Conservation (phyloP, 2,888 invertebrate species). For the Caenorhabditis sp. region DNA sequence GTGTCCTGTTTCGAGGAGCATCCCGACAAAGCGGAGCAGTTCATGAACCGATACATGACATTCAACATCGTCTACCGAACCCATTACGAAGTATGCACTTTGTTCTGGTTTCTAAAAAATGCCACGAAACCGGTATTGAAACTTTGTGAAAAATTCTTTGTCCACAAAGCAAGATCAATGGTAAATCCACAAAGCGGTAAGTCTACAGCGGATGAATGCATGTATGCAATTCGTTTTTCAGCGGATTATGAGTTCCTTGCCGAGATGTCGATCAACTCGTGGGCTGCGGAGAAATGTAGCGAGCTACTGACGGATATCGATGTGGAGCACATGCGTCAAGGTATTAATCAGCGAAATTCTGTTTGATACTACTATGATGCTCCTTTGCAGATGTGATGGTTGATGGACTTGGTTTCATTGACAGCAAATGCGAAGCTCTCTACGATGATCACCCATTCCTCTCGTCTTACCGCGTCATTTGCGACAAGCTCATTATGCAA, state of each 20-base stretch:
- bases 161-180: background rate
- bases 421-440: background rate
- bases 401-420: background rate
- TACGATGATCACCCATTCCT: background rate
- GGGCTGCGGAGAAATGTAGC: background rate
- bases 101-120: background rate
- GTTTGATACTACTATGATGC: background rate
- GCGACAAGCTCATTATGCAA: slow-evolving; percentile 7
- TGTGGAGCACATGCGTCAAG: background rate
- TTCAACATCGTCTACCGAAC: background rate
- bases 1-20: background rate
- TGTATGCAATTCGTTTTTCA: background rate
- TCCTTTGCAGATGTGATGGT: background rate
- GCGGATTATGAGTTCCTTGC: background rate
- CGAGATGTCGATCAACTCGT: background rate
- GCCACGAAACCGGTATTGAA: background rate
- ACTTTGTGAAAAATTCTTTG: slow-evolving; percentile 8
- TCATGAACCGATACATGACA: background rate
- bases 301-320: background rate
- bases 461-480: background rate
- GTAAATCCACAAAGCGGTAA: background rate
- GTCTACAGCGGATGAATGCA: background rate
- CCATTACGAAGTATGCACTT: background rate
- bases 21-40: background rate
- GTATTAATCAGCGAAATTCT: background rate